Evolutionary conservation across 2,797 vertebrate genomes (phyloP).

Genomic region (Alcedo atthis): DNA sequence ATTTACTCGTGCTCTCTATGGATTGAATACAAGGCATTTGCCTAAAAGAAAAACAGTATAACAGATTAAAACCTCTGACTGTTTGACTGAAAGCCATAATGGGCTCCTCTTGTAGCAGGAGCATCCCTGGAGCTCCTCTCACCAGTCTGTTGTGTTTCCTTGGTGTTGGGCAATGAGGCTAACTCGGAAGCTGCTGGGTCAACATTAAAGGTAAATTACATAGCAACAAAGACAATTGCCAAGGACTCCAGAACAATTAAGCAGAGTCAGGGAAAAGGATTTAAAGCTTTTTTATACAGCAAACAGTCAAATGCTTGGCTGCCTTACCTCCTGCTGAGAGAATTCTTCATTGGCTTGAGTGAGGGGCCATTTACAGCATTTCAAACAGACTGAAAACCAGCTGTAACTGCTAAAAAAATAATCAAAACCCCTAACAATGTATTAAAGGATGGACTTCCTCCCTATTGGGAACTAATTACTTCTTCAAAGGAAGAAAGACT

Average conservation of each 20-base stretch:
- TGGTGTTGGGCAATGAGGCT: not conserved
- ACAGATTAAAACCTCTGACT: not conserved
- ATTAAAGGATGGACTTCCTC: conserved; percentile 29
- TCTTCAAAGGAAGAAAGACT: conserved; percentile 24
- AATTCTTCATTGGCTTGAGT: not conserved
- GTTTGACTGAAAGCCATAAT: not conserved
- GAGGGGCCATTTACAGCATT: not conserved
- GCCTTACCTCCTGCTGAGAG: not conserved
- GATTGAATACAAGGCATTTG: not conserved
- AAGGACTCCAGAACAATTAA: conserved; percentile 6
- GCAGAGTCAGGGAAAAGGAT: not conserved
- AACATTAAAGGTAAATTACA: not conserved
- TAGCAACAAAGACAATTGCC: not conserved
- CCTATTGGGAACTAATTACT: not conserved
- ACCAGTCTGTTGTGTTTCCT: not conserved
- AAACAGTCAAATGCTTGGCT: not conserved
- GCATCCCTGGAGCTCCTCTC: not conserved
- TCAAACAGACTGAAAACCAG: not conserved
- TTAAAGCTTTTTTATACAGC: not conserved
- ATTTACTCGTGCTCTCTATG: not conserved
- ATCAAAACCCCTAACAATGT: not conserved
- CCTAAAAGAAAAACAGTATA: not conserved
- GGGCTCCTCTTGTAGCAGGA: not conserved
- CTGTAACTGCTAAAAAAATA: conserved; percentile 25
- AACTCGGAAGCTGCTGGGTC: not conserved